Conservation (phyloP, 2,797 vertebrate genomes). For the Alosa sapidissima region DNA sequence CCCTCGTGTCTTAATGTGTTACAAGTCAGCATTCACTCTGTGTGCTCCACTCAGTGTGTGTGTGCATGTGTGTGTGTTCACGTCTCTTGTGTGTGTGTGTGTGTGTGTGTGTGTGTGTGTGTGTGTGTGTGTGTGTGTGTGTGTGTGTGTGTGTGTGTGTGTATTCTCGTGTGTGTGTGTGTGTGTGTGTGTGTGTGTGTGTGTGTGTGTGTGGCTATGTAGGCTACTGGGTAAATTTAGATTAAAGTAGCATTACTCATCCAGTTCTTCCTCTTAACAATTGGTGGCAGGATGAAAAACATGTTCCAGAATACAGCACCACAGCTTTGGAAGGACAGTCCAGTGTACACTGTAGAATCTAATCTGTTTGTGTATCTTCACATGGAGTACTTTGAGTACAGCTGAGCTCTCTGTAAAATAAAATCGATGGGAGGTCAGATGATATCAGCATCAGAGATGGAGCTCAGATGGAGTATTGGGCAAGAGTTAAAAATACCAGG, state of each 20-base stretch:
- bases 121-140: neutral
- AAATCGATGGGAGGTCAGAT: slow-evolving; percentile 25
- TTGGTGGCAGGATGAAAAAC: neutral
- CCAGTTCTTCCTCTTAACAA: neutral
- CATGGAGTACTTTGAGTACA: neutral
- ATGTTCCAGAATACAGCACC: neutral
- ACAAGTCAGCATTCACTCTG: slow-evolving; percentile 16
- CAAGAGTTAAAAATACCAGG: slow-evolving; percentile 18
- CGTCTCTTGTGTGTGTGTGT: neutral
- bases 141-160: too few species aligned
- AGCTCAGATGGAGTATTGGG: neutral
- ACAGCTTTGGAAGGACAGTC: neutral
- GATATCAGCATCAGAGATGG: slow-evolving; percentile 42
- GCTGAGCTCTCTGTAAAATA: slow-evolving; percentile 13
- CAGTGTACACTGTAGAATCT: neutral
- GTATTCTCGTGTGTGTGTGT: neutral
- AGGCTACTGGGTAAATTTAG: neutral
- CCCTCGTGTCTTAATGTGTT: slow-evolving; percentile 27
- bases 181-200: neutral
- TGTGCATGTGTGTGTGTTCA: neutral
- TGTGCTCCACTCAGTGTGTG: neutral
- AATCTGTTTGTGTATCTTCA: neutral
- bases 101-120: too few species aligned
- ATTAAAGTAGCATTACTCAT: neutral
- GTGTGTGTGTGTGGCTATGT: neutral